Evolutionary conservation across 2,797 vertebrate species (phyloP).

Genomic region (Halcyon leucocephala): DNA sequence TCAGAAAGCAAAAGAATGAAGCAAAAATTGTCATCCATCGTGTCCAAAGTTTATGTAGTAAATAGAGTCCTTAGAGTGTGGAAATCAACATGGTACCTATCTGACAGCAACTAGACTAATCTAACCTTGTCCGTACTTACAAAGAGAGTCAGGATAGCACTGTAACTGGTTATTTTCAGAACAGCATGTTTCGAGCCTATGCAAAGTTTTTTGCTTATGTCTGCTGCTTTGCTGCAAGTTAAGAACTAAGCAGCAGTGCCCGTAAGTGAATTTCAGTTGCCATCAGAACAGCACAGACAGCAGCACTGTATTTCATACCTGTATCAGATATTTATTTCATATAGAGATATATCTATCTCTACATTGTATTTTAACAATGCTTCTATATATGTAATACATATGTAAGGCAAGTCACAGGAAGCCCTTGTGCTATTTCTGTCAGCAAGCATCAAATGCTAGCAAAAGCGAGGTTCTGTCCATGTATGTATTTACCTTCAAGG

Average conservation of each 20-base stretch:
- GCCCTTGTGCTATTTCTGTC: background rate
- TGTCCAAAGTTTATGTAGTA: background rate
- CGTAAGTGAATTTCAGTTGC: background rate
- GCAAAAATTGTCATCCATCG: background rate
- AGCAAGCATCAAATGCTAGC: background rate
- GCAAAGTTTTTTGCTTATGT: background rate
- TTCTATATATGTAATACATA: background rate
- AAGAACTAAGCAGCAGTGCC: background rate
- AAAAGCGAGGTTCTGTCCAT: background rate
- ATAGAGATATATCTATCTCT: background rate
- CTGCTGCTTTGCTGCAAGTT: background rate
- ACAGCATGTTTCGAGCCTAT: background rate
- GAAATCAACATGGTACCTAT: background rate
- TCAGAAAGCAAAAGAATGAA: background rate
- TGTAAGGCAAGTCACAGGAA: background rate
- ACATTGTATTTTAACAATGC: background rate
- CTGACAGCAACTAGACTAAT: background rate
- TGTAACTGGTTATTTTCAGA: background rate
- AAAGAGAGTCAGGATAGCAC: background rate
- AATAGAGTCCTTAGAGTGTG: background rate
- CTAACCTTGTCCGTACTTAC: background rate
- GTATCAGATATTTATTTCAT: background rate
- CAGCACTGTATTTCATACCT: background rate
- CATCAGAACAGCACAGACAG: background rate
- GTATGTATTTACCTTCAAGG: background rate